Evolutionary conservation across 2,797 vertebrate genomes (phyloP).

Genomic region (Erethizon dorsatum): DNA sequence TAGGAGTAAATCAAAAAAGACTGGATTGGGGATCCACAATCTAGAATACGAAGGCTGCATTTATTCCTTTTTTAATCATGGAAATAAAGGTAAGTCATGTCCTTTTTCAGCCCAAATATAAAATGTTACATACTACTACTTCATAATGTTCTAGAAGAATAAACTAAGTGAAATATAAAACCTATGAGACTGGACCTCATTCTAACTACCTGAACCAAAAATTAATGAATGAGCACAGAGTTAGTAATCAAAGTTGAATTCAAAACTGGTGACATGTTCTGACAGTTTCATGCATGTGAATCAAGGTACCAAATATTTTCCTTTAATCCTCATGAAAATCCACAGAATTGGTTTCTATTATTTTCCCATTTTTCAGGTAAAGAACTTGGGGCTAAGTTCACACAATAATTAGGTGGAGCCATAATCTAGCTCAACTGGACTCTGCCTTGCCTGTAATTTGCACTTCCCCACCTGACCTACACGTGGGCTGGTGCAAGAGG

Average conservation of each 20-base stretch:
- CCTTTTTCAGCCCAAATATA: neutral
- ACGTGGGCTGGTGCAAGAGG: neutral
- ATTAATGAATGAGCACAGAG: neutral
- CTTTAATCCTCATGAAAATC: neutral
- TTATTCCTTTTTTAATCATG: neutral
- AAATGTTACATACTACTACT: neutral
- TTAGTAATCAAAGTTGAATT: neutral
- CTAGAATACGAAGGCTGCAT: neutral
- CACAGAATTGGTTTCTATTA: neutral
- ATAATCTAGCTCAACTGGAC: accelerated
- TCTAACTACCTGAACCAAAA: slow-evolving; percentile 29
- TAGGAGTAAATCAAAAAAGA: neutral
- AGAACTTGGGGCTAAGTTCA: neutral
- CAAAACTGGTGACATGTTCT: neutral
- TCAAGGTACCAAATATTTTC: neutral
- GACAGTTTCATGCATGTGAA: neutral
- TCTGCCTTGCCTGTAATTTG: neutral
- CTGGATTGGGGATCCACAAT: neutral
- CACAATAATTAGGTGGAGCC: neutral
- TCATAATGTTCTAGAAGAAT: neutral
- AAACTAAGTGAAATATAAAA: neutral
- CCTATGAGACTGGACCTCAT: neutral
- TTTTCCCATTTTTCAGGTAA: neutral
- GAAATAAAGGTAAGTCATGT: neutral
- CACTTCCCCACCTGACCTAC: neutral